Evolutionary conservation across 2,888 invertebrate species (phyloP), one percentile per base, ranked within the genome.

Genomic region (Thumatha senex): DNA sequence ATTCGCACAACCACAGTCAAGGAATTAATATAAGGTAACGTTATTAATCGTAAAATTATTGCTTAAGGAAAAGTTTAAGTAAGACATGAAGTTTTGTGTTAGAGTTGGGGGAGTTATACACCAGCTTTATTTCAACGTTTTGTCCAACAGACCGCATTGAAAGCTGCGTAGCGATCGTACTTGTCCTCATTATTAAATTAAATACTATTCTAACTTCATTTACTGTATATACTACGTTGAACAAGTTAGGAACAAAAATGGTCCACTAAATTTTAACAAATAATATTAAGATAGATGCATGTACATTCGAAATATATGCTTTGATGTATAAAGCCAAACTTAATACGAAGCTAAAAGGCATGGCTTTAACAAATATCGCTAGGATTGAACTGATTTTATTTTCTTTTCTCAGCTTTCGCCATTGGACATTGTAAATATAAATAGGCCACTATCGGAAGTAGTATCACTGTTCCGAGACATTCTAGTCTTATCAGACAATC

Each of bases 1-100:
- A 74, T 82, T 89, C 90, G 91, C 91, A 91, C 91, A 91, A 91
- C 83, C 80, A 76, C 81, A 87, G 66, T 86, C 85, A 85, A 84
- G 80, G 80, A 86, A 88, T 78, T 89, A 87, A 86, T 74, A 72
- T 89, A 89, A 82, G 77, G 59, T 86, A 82, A 86, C 73, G 77
- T 79, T 84, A 78, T 79, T 82, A 83, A 57, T 67, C 77, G 59
- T 72, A 79, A 77, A 80, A 54, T 66, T 74, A 66, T 66, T 71
- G 61, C 78, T 71, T 82, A 81, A 78, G 76, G 50, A 52, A 57
- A 54, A 58, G 54, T 67, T 67, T 58, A 24, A 70, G 65, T 78
- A 74, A 72, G 60, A 70, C 72, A 42, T 36, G 67, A 68, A 67
- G 59, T 70, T 51, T 56, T 67, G 56, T 51, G 46, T 61, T 58